Evolutionary conservation across 2,797 vertebrate species (phyloP).

Genomic region (Simalia tracyae): DNA sequence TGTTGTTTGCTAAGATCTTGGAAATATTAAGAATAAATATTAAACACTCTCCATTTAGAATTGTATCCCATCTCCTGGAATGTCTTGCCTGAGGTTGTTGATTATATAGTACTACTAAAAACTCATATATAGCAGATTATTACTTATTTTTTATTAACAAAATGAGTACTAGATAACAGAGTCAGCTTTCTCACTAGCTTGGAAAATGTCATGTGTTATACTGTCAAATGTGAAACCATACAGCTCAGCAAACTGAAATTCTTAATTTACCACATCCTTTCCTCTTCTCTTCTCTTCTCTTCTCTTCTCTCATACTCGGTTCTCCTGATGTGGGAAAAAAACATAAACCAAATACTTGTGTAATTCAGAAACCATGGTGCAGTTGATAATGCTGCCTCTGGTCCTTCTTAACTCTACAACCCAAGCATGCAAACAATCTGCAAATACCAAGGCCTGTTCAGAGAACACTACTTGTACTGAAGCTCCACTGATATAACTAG

Average conservation of each 20-base stretch:
- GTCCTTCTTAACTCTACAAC: not conserved
- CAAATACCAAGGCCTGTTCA: not conserved
- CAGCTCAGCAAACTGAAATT: not conserved
- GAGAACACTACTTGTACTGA: not conserved
- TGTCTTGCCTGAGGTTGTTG: not conserved
- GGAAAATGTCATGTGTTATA: conserved; percentile 1
- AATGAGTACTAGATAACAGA: not conserved
- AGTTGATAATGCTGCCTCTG: not conserved
- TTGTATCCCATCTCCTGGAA: not conserved
- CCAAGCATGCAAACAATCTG: not conserved
- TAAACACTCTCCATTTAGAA: not conserved
- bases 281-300: not conserved
- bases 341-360: not conserved
- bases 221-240: conserved; percentile 10
- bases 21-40: not conserved
- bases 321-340: not conserved
- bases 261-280: conserved; percentile 41
- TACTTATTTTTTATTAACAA: conserved; percentile 5
- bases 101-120: not conserved
- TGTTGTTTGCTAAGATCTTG: not conserved
- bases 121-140: not conserved
- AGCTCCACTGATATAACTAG: not conserved
- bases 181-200: not conserved
- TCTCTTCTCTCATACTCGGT: not conserved
- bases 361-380: not conserved